These are phyloP conservation scores for Pseudorasbora parva DNA, from an alignment of 2,113 vertebrate genomes.

Conservation along the genomic window DNA sequence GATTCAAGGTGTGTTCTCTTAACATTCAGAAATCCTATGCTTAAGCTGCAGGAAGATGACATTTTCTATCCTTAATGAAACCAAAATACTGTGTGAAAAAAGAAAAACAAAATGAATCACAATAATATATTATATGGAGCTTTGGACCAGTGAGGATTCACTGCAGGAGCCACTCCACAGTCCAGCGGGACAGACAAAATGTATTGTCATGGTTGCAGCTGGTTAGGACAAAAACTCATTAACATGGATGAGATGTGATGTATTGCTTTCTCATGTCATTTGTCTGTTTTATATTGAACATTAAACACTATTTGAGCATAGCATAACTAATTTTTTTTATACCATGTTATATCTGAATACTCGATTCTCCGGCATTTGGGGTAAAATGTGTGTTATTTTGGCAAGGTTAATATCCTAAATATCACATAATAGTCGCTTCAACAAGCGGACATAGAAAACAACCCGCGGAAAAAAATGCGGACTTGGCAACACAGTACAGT, in stretches of 20 bases:
- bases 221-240: background rate
- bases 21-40: background rate
- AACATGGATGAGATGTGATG: background rate
- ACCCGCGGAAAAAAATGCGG: too few species aligned
- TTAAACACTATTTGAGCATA: background rate
- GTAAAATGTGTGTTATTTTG: too few species aligned
- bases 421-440: too few species aligned
- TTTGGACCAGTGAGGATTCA: background rate
- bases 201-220: conserved; percentile 4
- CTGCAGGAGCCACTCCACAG: background rate
- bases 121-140: background rate
- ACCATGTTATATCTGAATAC: too few species aligned
- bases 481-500: too few species aligned
- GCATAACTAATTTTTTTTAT: background rate
- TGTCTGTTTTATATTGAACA: background rate
- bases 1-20: background rate
- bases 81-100: background rate
- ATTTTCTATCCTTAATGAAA: background rate
- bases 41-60: background rate
- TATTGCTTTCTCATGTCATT: background rate
- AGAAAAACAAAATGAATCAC: background rate
- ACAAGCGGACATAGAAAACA: too few species aligned
- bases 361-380: too few species aligned
- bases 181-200: background rate
- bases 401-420: too few species aligned